Evolutionary conservation across 2,113 vertebrate genomes (phyloP), one percentile per base, ranked within the genome.

Genomic region (Ceyx margarethae): DNA sequence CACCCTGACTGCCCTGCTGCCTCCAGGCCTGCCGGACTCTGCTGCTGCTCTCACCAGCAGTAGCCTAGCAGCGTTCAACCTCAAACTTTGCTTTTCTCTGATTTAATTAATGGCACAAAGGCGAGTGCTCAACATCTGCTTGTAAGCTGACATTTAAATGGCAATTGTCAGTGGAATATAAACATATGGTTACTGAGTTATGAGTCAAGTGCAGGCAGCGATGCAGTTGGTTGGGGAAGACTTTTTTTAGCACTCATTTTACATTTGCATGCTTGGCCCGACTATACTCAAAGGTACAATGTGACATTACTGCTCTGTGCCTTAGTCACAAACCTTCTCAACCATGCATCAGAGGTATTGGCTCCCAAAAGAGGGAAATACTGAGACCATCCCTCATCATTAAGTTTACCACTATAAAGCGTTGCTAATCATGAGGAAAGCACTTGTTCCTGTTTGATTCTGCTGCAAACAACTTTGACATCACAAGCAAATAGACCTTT

Each of bases 131-230:
- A 85, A 85, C 94, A 97, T 89, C 96, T 97, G 97, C 94, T 95
- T 94, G 73, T 94, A 96, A 95, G 91, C 95, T 97, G 97, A 97
- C 92, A 96, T 97, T 97, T 97, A 97, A 97, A 96, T 88, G 88
- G 93, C 93, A 96, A 83, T 94, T 96, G 90, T 86, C 95, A 87
- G 81, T 91, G 95, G 94, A 94, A 94, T 84, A 85, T 17, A 91
- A 97, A 88, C 96, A 95, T 96, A 96, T 94, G 96, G 90, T 89
- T 90, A 71, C 75, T 75, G 95, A 96, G 94, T 72, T 84, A 83
- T 43, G 87, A 96, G 87, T 94, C 72, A 75, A 94, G 81, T 29
- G 35, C 81, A 91, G 72, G 96, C 87, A 97, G 86, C 48, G 33
- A 91, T 78, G 91, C 71, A 45, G 43, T 11, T 78, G 78, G 57